A percentile compares a stretch with the other conserved stretches of the same genome.
Evolutionary conservation across 2,113 vertebrate species (phyloP).

Genomic region (Eretmodus cyanostictus): DNA sequence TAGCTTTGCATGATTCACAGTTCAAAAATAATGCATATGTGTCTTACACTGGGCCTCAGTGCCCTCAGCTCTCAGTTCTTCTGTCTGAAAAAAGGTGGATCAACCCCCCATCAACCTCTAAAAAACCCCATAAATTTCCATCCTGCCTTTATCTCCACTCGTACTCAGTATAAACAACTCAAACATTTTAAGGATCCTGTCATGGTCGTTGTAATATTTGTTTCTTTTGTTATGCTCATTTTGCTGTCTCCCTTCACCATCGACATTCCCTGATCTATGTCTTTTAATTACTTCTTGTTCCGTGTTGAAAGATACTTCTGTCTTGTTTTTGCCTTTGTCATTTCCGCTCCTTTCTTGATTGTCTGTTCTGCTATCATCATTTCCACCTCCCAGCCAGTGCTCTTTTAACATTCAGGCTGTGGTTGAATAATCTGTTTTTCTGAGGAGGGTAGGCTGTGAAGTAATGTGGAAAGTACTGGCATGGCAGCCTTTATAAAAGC

Average conservation of each 20-base stretch:
- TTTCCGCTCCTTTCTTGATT: background rate
- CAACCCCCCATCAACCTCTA: background rate
- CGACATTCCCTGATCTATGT: background rate
- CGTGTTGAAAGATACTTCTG: background rate
- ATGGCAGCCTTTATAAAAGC: background rate
- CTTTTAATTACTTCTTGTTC: background rate
- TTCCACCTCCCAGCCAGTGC: background rate
- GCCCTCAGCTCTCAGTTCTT: background rate
- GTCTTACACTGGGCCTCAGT: background rate
- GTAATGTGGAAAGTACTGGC: background rate
- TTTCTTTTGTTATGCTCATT: background rate
- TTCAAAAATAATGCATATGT: background rate
- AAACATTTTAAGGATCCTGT: background rate
- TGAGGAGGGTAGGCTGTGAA: background rate
- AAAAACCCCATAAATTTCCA: fast-evolving
- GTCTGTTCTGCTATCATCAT: background rate
- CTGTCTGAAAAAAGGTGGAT: background rate
- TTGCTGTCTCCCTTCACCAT: background rate
- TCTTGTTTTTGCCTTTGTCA: background rate
- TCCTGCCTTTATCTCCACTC: background rate
- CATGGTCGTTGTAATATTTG: background rate
- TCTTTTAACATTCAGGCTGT: background rate
- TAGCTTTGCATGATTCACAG: background rate
- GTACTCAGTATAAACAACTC: background rate
- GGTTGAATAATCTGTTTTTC: background rate